Evolutionary conservation across 2,888 invertebrate species (phyloP), one percentile per base, ranked within the genome.

Genomic region (Sabatieria punctata): DNA sequence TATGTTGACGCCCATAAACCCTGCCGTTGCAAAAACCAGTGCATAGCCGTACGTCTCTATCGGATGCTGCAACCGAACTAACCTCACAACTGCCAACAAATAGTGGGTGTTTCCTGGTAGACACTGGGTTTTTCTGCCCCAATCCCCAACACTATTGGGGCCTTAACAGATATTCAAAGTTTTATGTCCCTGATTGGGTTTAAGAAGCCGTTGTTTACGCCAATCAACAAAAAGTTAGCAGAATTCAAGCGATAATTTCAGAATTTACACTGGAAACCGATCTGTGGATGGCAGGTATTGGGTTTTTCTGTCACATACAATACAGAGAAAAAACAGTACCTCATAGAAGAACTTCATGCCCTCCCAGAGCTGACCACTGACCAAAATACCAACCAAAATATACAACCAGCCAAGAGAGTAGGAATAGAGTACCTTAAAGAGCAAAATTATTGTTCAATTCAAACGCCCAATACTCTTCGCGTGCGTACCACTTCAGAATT

Each of bases 1-100:
- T 33, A 91, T 80, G 65, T 89, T 88, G 44, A 93, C 78, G 0
- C 93, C 93, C 58, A 89, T 71, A 68, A 91, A 95, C 1, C 93
- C 91, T 24, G 83, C 79, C 3, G 85, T 57, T 8, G 88, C 88
- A 57, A 93, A 82, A 25, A 89, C 68, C 49, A 85, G 72, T 27
- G 82, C 82, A 66, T 85, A 85, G 2, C 80, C 78, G 68, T 89
- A 91, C 4, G 80, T 83, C 61, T 78, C 73, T 49, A 74, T 54
- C 0, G 82, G 67, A 58, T 72, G 58, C 69, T 71, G 57, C 37
- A 65, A 58, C 8, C 30, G 15, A 30, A 30, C 30, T 11, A 15
- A 11, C 8, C 8, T 30, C 30, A n/a, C n/a, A n/a, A n/a, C n/a
- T n/a, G n/a, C n/a, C n/a, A n/a, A n/a, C n/a, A n/a, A n/a, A n/a